These are phyloP conservation scores for Drosophila testacea DNA, from an alignment of 2,888 invertebrate genomes.

Conservation along the genomic window DNA sequence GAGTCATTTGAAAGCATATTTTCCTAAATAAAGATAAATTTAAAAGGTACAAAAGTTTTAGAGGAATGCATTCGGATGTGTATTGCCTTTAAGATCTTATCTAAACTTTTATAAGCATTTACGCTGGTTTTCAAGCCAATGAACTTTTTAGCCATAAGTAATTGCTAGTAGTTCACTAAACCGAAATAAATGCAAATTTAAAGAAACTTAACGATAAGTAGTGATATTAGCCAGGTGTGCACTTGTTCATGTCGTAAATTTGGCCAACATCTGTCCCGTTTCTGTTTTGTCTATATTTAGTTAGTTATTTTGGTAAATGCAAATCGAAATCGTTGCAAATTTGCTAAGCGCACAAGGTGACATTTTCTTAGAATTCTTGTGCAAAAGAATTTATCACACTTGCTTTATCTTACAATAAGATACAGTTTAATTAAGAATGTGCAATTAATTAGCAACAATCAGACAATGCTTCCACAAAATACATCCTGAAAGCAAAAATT, in stretches of 20 bases:
- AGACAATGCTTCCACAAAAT: background rate
- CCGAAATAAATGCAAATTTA: slow-evolving; percentile 20
- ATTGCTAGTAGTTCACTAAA: slow-evolving; percentile 25
- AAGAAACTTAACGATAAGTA: slow-evolving; percentile 18
- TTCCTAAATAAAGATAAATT: background rate
- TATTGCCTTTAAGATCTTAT: background rate
- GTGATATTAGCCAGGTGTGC: slow-evolving; percentile 36
- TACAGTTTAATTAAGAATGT: slow-evolving; percentile 3
- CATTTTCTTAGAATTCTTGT: slow-evolving; percentile 42
- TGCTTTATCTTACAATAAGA: slow-evolving; percentile 12
- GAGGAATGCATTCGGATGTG: background rate
- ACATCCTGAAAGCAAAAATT: background rate
- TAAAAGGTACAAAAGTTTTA: background rate
- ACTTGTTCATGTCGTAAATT: background rate
- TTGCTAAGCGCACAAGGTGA: slow-evolving; percentile 32
- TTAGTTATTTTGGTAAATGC: slow-evolving; percentile 28
- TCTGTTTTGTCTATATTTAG: slow-evolving; percentile 28
- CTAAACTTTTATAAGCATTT: background rate
- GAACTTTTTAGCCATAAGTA: slow-evolving; percentile 29
- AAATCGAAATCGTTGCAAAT: slow-evolving; percentile 24
- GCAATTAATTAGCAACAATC: slow-evolving; percentile 14
- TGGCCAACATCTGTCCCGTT: slow-evolving; percentile 23
- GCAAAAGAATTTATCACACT: slow-evolving; percentile 23
- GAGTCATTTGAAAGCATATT: background rate
- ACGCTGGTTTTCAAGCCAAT: slow-evolving; percentile 31